These are phyloP conservation scores for Heterohyrax brucei DNA, from an alignment of 2,797 vertebrate genomes.

Conservation along the genomic window DNA sequence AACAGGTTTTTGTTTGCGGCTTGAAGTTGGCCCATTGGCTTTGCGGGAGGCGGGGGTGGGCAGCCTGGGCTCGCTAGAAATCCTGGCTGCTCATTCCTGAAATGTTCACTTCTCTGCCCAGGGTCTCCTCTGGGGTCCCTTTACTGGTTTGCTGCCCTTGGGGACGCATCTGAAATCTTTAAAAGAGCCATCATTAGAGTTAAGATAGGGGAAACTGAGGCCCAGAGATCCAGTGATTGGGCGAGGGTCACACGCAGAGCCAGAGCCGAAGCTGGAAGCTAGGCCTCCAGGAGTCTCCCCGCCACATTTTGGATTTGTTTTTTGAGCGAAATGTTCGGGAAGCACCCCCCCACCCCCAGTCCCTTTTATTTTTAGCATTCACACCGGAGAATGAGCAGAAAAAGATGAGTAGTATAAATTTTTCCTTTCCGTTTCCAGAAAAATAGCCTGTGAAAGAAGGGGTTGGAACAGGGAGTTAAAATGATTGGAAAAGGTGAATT, in stretches of 20 bases:
- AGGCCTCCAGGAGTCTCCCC: background rate
- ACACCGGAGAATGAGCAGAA: constrained; percentile 36
- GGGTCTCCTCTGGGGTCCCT: background rate
- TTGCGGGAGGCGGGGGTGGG: background rate
- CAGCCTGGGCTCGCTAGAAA: constrained; percentile 6
- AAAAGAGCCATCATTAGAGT: background rate
- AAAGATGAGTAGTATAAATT: constrained; percentile 45
- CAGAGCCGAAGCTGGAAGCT: background rate
- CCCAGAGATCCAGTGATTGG: constrained; percentile 27
- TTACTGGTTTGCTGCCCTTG: background rate
- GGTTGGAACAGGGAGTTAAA: constrained; percentile 33
- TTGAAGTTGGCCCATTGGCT: constrained; percentile 76
- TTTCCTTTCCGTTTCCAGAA: constrained; percentile 8
- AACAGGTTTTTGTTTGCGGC: constrained; percentile 82
- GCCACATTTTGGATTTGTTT: background rate
- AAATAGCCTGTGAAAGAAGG: constrained; percentile 36
- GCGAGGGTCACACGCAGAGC: constrained; percentile 17
- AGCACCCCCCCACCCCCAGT: background rate
- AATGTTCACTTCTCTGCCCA: background rate
- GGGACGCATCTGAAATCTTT: constrained; percentile 19
- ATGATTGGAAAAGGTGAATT: constrained; percentile 71
- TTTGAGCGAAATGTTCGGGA: background rate
- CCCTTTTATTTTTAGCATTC: constrained; percentile 61
- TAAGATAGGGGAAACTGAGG: constrained; percentile 65
- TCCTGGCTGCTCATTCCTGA: background rate